Evolutionary conservation across 2,888 invertebrate genomes (phyloP), one percentile per base, ranked within the genome.

Genomic region (Acrobasis suavella): DNA sequence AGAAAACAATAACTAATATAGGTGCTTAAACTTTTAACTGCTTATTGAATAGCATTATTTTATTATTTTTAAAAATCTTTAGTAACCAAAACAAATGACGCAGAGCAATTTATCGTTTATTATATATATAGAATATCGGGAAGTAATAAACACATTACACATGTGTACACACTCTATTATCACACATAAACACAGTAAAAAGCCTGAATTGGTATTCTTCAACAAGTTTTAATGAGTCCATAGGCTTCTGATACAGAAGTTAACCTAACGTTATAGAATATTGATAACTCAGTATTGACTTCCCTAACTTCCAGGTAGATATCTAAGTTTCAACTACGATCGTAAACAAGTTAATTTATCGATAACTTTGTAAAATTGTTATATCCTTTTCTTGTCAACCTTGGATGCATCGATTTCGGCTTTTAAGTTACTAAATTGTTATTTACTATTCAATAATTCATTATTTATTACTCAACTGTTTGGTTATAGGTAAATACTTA

Each of bases 211-310:
- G 17, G 49, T 59, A 62, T 64, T 49, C 38, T 37, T 59, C 50
- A 32, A 59, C 16, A 61, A 61, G 37, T 59, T 59, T 50, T 50
- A 59, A 59, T 59, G 59, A 59, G 7, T 50, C 16, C 14, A 15
- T 16, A 59, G 50, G 38, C 59, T 16, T 38, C 50, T 38, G 50
- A 50, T 50, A 50, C 38, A 50, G 37, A 59, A 59, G 50, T 58
- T 58, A 46, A 39, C 16, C 50, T 37, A 32, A 32, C 58, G n/a
- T 58, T 49, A 58, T 46, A 32, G 22, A 58, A 58, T 58, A 58
- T 58, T 58, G 58, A 49, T 58, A 58, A 49, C 32, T 32, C 10
- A 37, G 50, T 59, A 50, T 59, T 14, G 50, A 50, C 17, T 59
- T 59, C 55, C 12, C 9, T 32, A 32, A 50, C 46, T 22, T 37